A percentile compares a stretch with the other conserved stretches of the same genome.
Conservation (phyloP, 2,888 invertebrate genomes). For the Noctua janthina region DNA sequence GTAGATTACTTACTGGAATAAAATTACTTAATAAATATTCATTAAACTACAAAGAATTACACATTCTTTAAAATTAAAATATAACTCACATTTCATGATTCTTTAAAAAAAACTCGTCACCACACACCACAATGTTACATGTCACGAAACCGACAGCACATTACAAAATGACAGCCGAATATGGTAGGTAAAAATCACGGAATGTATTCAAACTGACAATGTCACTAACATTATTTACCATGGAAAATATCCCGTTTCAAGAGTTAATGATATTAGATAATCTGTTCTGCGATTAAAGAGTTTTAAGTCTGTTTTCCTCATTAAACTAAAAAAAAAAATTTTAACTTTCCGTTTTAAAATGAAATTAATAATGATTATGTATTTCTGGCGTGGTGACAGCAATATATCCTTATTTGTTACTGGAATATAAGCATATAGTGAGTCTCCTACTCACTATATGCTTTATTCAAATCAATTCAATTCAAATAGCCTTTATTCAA, state of each 20-base stretch:
- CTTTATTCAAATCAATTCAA: no score
- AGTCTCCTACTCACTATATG: no score
- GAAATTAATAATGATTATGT: not conserved
- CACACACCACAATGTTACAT: not conserved
- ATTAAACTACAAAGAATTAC: not conserved
- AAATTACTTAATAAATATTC: not conserved
- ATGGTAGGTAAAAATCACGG: not conserved
- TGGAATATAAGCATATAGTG: not conserved
- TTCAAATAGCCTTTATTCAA: no score
- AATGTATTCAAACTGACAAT: not conserved
- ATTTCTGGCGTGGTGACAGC: not conserved
- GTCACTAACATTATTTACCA: not conserved
- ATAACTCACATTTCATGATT: not conserved
- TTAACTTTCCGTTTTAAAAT: not conserved
- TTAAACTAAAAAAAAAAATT: not conserved
- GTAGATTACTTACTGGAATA: not conserved
- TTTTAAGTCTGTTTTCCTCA: not conserved
- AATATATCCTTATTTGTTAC: not conserved
- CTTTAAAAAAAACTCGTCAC: not conserved
- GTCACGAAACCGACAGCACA: not conserved
- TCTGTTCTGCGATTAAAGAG: not conserved
- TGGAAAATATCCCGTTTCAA: not conserved
- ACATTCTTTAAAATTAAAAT: not conserved
- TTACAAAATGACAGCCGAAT: not conserved
- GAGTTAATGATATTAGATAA: not conserved